These are phyloP conservation scores for Addax nasomaculatus DNA, from an alignment of 2,113 vertebrate genomes.

Conservation along the genomic window DNA sequence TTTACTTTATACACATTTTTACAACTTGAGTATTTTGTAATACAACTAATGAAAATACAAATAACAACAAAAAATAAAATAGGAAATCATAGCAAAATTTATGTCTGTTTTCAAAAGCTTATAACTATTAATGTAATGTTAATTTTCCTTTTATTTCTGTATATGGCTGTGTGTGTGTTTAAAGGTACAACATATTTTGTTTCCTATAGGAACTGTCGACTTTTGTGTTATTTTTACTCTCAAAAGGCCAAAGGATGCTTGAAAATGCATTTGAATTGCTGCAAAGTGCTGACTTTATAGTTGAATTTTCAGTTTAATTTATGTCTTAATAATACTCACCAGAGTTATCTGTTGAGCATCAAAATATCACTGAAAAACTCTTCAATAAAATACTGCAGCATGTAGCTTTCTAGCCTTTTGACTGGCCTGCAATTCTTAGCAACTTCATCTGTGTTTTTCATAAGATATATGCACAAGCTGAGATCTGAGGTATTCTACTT, in stretches of 20 bases:
- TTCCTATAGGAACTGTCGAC: background rate
- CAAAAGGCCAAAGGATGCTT: constrained; percentile 56
- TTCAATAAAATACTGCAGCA: constrained; percentile 61
- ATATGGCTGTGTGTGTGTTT: background rate
- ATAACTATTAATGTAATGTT: background rate
- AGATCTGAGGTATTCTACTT: constrained; percentile 75
- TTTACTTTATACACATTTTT: background rate
- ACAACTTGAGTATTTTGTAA: background rate
- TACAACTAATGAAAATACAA: background rate
- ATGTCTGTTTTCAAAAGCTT: background rate
- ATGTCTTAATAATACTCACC: constrained; percentile 59
- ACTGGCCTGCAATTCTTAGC: constrained; percentile 50
- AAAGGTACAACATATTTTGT: background rate
- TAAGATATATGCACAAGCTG: constrained; percentile 43
- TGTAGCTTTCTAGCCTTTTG: constrained; percentile 53
- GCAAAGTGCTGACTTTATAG: constrained; percentile 51
- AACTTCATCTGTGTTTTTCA: constrained; percentile 49
- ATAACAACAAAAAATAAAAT: background rate
- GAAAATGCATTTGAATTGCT: constrained; percentile 37
- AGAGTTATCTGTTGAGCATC: constrained; percentile 62
- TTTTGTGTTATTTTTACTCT: background rate
- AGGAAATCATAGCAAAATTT: background rate
- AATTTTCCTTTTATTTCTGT: background rate
- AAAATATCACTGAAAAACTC: constrained; percentile 66
- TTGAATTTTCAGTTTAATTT: constrained; percentile 67